Base-by-base conservation (phyloP, 2,797 vertebrate species). In the Neostethus bicornis region DNA sequence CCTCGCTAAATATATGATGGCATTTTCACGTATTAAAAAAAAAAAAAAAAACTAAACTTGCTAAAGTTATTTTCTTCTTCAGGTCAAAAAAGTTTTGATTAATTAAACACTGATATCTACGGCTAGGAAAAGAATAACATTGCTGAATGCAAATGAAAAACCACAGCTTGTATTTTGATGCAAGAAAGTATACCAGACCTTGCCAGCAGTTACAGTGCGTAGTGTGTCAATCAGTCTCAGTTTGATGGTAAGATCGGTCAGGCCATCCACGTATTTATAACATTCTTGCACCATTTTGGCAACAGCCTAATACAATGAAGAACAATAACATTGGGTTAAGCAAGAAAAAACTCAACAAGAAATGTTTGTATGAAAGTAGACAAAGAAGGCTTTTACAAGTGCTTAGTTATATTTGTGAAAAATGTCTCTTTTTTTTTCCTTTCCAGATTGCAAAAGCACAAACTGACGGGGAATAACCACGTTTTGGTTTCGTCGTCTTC, bases 231-330 rank as follows among this genome's bases (percentile, higher is more conserved):
- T 99, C 53, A 99, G 89, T 50, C 93, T 89, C 78, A 99, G 91
- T 87, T 99, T 99, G 85, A 96, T 91, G 4, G 94, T 90, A 37
- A 97, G 83, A 79, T 99, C 96, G 71, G 91, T 94, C 78, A 94
- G 71, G 54, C 94, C 85, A 62, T 98, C 96, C 49, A 98, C 95
- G 0, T 98, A 98, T 54, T 94, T 94, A 86, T 95, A 99, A 87
- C 96, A 98, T 85, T 98, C 96, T 61, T 99, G 97, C 65, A 99
- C 97, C 97, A 99, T 99, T 91, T 98, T 99, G 73, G 95, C 96
- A 87, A 99, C 96, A 81, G 97, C 97, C 97, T 99, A 35, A 62
- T 24, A 72, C 0, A 80, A 19, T 62, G 9, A 3, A 48, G 23
- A 55, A 51, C 14, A 75, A 39, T 51, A 25, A 21, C 1, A 54